Conservation (phyloP, 2,113 vertebrate species). For the Daphoenositta chrysoptera region DNA sequence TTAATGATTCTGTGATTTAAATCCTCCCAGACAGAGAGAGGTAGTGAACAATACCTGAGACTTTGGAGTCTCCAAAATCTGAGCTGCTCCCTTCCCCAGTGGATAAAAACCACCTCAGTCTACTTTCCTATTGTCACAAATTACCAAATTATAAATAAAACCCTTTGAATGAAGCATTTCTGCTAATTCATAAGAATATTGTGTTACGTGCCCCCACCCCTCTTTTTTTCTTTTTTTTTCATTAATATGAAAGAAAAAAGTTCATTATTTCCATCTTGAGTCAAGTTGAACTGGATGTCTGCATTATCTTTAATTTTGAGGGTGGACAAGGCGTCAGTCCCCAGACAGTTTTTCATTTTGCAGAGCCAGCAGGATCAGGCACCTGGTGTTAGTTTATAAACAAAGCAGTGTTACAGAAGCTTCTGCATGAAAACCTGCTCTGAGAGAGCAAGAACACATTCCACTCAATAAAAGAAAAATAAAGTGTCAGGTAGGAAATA, state of each 20-base stretch:
- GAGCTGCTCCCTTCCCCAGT: neutral
- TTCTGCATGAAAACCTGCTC: neutral
- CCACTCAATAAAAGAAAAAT: constrained; percentile 48
- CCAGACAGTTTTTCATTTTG: neutral
- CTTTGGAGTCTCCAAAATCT: neutral
- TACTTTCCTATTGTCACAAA: neutral
- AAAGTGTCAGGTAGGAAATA: constrained; percentile 54
- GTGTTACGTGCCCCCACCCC: fast-evolving
- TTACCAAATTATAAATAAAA: neutral
- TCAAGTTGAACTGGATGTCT: neutral
- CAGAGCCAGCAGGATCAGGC: neutral
- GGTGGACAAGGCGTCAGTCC: neutral
- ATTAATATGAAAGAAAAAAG: neutral
- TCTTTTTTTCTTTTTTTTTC: too few species aligned
- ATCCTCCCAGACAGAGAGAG: neutral
- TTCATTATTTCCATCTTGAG: neutral
- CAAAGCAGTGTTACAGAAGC: neutral
- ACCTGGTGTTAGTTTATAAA: neutral
- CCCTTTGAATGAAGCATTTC: neutral
- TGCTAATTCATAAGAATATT: neutral
- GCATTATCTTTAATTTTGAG: neutral
- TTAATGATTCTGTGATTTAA: neutral
- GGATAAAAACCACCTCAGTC: neutral
- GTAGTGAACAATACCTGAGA: neutral
- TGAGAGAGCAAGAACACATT: neutral